Evolutionary conservation across 2,113 vertebrate genomes (phyloP).

Genomic region (Eulemur macaco): DNA sequence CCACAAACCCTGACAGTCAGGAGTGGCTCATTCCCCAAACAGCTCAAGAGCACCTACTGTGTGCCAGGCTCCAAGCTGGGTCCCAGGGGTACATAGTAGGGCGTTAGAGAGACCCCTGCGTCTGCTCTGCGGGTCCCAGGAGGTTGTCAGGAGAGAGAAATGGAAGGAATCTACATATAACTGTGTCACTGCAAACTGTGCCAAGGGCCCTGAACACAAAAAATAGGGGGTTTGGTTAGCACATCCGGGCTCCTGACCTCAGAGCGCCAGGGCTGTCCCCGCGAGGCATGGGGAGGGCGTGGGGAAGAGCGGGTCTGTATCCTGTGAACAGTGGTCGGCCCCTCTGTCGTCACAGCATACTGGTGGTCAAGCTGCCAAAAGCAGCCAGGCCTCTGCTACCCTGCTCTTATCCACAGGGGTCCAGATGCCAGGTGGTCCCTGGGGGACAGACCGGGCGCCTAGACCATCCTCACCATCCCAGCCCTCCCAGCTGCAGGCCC

Average conservation of each 20-base stretch:
- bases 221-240: background rate
- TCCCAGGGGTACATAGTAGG: background rate
- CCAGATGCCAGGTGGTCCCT: background rate
- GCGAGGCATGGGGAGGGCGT: rapidly evolving
- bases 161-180: rapidly evolving
- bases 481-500: rapidly evolving
- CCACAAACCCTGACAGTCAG: background rate
- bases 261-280: rapidly evolving
- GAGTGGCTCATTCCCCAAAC: background rate
- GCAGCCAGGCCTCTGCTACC: background rate
- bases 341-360: background rate
- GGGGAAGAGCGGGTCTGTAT: rapidly evolving
- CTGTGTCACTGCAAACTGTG: rapidly evolving
- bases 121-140: background rate
- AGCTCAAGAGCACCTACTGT: background rate
- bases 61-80: background rate
- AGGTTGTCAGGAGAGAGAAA: no score
- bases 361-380: background rate
- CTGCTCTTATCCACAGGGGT: no score
- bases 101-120: background rate
- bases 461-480: rapidly evolving
- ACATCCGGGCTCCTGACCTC: rapidly evolving
- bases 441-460: background rate
- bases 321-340: background rate
- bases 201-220: background rate